Percentiles rank a stretch among this genome's conserved stretches.
phyloP scores from a whole-genome alignment of 2,113 vertebrate genomes.

The Amphilophus citrinellus region DNA sequence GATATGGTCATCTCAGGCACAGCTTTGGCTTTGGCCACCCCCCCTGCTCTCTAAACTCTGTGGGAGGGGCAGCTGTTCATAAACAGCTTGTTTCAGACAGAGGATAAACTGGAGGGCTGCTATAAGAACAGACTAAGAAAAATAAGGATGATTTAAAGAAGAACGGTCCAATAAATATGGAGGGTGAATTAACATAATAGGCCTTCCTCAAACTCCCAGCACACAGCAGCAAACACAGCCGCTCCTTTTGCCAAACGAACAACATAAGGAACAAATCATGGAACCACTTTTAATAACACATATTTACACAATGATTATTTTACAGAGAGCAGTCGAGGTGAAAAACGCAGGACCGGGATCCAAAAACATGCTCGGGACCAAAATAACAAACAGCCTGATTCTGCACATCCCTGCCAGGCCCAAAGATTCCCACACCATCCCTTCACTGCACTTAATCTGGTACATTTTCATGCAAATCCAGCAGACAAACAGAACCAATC shows the following conservation, averaged over 20 bases:
- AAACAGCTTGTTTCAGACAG: not conserved
- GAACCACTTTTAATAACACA: not conserved
- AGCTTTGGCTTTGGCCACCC: no score
- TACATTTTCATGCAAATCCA: not conserved
- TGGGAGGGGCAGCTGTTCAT: not conserved
- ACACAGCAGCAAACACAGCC: not conserved
- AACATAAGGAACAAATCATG: conserved; percentile 4
- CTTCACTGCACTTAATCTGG: not conserved
- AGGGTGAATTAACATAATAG: not conserved
- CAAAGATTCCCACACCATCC: not conserved
- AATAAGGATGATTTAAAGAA: not conserved
- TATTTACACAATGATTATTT: not conserved
- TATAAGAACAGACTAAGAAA: not conserved
- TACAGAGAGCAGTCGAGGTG: not conserved
- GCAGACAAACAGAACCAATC: no score
- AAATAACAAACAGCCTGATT: not conserved
- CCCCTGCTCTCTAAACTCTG: not conserved
- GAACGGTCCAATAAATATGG: no score
- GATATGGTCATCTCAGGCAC: not conserved
- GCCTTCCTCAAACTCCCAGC: not conserved
- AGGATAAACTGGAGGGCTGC: not conserved
- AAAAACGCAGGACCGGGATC: not conserved
- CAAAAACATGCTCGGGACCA: not conserved
- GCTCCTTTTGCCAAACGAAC: not conserved
- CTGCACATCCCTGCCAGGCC: not conserved